Evolutionary conservation across 2,797 vertebrate genomes (phyloP).

Genomic region (Phalloptychus januarius): DNA sequence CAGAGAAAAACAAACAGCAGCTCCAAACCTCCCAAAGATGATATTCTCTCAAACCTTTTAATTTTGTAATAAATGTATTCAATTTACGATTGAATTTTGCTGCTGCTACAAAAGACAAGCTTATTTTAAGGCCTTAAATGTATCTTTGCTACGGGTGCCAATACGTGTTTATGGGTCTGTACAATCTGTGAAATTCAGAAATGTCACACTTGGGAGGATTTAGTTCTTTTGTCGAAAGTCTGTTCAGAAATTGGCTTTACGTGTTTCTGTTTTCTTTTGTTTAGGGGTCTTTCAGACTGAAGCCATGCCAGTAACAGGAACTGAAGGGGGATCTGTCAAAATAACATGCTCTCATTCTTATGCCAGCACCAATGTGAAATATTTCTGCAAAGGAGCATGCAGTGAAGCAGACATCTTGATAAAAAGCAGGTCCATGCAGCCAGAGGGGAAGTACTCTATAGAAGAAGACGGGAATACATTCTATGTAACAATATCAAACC

Average conservation of each 20-base stretch:
- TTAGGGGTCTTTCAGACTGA: slow-evolving; percentile 36
- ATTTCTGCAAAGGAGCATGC: slow-evolving; percentile 61
- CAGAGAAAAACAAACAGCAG: background rate
- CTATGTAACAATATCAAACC: slow-evolving; percentile 49
- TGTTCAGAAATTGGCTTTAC: background rate
- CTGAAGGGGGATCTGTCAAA: background rate
- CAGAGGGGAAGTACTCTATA: slow-evolving; percentile 30
- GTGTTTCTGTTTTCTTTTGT: slow-evolving; percentile 27
- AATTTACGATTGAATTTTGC: background rate
- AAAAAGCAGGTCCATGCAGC: accelerated
- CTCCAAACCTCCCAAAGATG: too few species aligned
- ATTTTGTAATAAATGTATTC: background rate
- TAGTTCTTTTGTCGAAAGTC: background rate
- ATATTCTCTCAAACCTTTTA: background rate
- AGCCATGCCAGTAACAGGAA: slow-evolving; percentile 10
- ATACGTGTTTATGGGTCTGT: background rate
- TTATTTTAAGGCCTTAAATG: background rate
- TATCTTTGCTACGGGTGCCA: background rate
- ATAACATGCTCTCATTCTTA: slow-evolving; percentile 49
- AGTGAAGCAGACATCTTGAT: slow-evolving; percentile 19
- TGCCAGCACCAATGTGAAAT: slow-evolving; percentile 52
- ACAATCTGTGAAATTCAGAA: background rate
- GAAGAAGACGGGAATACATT: slow-evolving; percentile 54
- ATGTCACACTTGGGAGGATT: background rate
- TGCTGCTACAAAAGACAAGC: background rate